Conservation (phyloP, 2,113 vertebrate genomes). For the Dasyornis broadbenti region DNA sequence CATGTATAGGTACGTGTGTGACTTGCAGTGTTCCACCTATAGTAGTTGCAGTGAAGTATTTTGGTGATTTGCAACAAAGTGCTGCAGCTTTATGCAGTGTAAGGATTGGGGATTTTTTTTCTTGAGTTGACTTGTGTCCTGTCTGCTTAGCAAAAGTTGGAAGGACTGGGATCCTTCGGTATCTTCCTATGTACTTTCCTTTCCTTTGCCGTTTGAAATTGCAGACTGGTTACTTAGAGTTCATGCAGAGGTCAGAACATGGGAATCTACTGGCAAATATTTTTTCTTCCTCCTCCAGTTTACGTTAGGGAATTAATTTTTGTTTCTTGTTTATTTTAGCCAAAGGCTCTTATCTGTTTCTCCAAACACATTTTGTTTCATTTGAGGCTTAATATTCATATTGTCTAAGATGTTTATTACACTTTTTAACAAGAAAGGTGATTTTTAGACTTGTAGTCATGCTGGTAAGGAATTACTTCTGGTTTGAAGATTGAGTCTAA, state of each 20-base stretch:
- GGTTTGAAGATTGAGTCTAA: neutral
- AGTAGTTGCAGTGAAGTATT: neutral
- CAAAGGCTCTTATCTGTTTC: constrained; percentile 64
- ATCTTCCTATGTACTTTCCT: constrained; percentile 48
- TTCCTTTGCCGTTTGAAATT: constrained; percentile 62
- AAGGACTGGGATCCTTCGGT: constrained; percentile 1
- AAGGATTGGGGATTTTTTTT: neutral
- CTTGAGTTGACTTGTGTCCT: neutral
- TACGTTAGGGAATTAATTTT: constrained; percentile 57
- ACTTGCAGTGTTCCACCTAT: neutral
- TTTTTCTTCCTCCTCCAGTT: constrained; percentile 36
- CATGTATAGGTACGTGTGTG: neutral
- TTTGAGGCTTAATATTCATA: neutral
- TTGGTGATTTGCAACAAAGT: neutral
- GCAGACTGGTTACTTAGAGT: constrained; percentile 59
- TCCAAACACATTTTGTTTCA: constrained; percentile 38
- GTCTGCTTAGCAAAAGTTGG: constrained; percentile 15
- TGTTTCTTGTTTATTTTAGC: constrained; percentile 67
- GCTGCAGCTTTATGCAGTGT: neutral
- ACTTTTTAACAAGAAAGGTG: neutral
- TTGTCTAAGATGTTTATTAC: neutral
- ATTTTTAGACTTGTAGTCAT: neutral
- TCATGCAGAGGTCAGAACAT: constrained; percentile 67
- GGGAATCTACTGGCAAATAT: constrained; percentile 62
- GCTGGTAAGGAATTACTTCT: neutral